phyloP scores from a whole-genome alignment of 2,797 vertebrate species.

The Brachyrhaphis roseni region DNA sequence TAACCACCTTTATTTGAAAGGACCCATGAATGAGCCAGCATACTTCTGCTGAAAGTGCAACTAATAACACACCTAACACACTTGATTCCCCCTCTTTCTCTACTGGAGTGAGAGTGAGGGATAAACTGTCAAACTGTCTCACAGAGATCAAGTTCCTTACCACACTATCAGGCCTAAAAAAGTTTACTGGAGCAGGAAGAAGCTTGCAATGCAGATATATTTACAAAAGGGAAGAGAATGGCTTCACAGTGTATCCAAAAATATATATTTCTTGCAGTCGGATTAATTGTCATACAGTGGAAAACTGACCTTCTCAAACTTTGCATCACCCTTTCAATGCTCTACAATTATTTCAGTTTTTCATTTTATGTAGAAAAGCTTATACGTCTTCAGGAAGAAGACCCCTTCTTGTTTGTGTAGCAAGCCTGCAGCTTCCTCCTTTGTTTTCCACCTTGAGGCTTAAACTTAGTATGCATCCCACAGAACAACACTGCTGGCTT shows the following conservation, averaged over 20 bases:
- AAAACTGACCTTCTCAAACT: background rate
- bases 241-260: background rate
- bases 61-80: constrained; percentile 77
- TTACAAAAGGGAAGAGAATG: constrained; percentile 3
- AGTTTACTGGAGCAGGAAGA: constrained; percentile 47
- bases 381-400: constrained; percentile 62
- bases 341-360: background rate
- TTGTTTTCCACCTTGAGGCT: constrained; percentile 55
- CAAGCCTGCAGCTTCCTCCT: constrained; percentile 47
- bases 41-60: constrained; percentile 71
- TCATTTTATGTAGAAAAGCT: constrained; percentile 54
- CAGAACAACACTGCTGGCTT: constrained; percentile 41
- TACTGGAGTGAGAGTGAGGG: constrained; percentile 69
- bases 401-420: constrained; percentile 65
- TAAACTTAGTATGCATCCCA: constrained; percentile 47
- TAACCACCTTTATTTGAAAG: constrained; percentile 58
- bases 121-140: constrained; percentile 76
- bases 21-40: constrained; percentile 61
- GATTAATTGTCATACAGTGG: constrained; percentile 14
- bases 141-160: constrained; percentile 80
- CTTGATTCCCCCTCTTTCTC: constrained; percentile 55
- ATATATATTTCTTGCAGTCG: constrained; percentile 18
- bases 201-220: constrained; percentile 47
- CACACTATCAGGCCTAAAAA: constrained; percentile 23
- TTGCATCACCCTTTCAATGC: background rate